Conservation (phyloP, 2,888 invertebrate genomes). For the Drosophila neotestacea region DNA sequence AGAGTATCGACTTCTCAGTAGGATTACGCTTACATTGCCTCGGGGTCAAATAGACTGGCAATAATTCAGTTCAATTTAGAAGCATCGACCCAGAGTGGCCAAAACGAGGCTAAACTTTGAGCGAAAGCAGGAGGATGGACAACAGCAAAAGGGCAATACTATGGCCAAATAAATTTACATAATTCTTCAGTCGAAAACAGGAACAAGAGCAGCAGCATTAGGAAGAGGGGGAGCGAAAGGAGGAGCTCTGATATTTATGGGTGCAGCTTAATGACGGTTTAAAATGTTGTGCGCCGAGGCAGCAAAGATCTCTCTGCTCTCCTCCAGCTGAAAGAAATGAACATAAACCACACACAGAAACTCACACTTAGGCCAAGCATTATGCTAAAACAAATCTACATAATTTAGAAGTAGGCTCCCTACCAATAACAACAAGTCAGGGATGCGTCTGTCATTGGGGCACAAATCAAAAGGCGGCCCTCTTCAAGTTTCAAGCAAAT, state of each 20-base stretch:
- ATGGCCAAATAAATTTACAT: conserved; percentile 75
- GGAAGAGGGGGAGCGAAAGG: conserved; percentile 4
- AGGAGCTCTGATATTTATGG: conserved; percentile 71
- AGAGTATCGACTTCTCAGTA: background rate
- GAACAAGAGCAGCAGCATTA: conserved; percentile 10
- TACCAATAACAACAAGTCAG: conserved; percentile 10
- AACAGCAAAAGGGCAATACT: conserved; percentile 67
- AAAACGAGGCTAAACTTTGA: conserved; percentile 29
- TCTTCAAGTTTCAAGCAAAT: conserved; percentile 47
- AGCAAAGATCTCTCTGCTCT: conserved; percentile 32
- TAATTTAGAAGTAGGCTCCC: conserved; percentile 72
- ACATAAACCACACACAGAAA: conserved; percentile 33
- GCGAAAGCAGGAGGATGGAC: background rate
- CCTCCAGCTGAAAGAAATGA: conserved; percentile 12
- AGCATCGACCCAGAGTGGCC: conserved; percentile 33
- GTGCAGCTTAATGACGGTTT: conserved; percentile 76
- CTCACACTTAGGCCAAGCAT: conserved; percentile 49
- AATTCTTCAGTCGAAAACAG: conserved; percentile 61
- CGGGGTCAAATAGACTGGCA: conserved; percentile 36
- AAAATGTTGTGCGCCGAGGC: conserved; percentile 64
- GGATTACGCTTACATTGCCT: conserved; percentile 6
- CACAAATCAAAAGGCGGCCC: conserved; percentile 69
- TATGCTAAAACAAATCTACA: conserved; percentile 80
- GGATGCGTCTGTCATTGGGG: conserved; percentile 56
- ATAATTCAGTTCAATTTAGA: conserved; percentile 70